Evolutionary conservation across 2,888 invertebrate genomes (phyloP), one percentile per base, ranked within the genome.

Genomic region (Hypselothyrea guttata): DNA sequence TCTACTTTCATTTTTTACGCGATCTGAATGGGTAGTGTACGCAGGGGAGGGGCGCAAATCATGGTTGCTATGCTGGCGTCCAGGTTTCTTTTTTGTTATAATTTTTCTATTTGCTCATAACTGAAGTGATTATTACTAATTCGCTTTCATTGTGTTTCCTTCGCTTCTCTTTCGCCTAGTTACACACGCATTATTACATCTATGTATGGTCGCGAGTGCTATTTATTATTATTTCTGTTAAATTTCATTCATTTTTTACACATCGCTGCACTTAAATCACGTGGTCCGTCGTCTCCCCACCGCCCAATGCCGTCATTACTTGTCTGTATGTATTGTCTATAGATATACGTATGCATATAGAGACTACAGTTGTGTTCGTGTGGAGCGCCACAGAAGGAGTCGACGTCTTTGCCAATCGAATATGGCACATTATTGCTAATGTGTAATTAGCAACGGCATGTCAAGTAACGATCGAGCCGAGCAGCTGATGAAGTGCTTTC

Each of bases 71-170:
- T 56, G 66, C 71, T 30, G 52, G 18, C 18, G 37, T 30, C 22
- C 28, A 48, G 9, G 15, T 27, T 37, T 31, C 33, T 34, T 33
- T 41, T 30, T 57, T 52, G 52, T 28, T 49, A 49, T 69, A 51
- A 63, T 66, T 66, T 79, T 52, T 62, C n/a, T 83, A 73, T 78
- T 79, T 83, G 70, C 66, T 69, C 61, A 83, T 64, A 79, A 75
- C 73, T 72, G 65, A 70, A 83, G 56, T 79, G 73, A 83, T 78
- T 83, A 79, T 83, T 71, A 81, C 74, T 84, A 81, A 78, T 78
- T 78, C 84, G 76, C 81, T 78, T 77, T 81, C 77, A 62, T 79
- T 71, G 73, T 81, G 12, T 2, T 13, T 33, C 3, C 34, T 7
- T 40, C 37, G n/a, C n/a, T n/a, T 27, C 48, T 22, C 55, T 40